Evolutionary conservation across 2,113 vertebrate species (phyloP), one percentile per base, ranked within the genome.

Genomic region (Noturus placidus): DNA sequence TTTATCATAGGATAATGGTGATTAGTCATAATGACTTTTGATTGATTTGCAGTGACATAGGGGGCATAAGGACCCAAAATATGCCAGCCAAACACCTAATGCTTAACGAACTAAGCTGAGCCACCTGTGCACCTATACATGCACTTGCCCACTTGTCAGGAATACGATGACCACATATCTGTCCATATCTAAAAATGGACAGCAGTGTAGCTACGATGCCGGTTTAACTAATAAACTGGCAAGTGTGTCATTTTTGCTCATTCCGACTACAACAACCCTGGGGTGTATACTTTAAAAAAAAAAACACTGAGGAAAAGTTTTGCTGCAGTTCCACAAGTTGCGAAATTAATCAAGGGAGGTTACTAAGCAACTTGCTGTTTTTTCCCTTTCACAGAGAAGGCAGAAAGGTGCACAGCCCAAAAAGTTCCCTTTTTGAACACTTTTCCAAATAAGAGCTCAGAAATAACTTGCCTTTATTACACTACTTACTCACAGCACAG

Each of bases 391-490:
- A 77, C 33, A 86, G 92, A 61, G 65, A 56, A 87, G 77, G 54
- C 70, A 70, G 79, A 57, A 46, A 86, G 54, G 63, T 83, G 42
- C 54, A 52, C 27, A 30, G 33, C 67, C 74, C 80, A 72, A 78
- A 69, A 83, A 76, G 30, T 82, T 89, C 74, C 57, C 61, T 76
- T 86, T 88, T 81, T 87, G 84, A 90, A 86, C 42, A 35, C 61
- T 63, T 35, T 83, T 38, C 82, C 81, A 69, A 88, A 88, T 88
- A 84, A 90, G 83, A 72, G 89, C 81, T 90, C 87, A 83, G 89
- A 83, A 38, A 82, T 82, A 82, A 82, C 79, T 42, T 61, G 30
- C 33, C 79, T 82, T 82, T 38, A 38, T 82, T 82, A 82, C 79
- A 82, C 33, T 82, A 82, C 56, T 82, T 82, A 42, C 78, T 35